Evolutionary conservation across 2,888 invertebrate species (phyloP).

Genomic region (Epinotia demarniana): DNA sequence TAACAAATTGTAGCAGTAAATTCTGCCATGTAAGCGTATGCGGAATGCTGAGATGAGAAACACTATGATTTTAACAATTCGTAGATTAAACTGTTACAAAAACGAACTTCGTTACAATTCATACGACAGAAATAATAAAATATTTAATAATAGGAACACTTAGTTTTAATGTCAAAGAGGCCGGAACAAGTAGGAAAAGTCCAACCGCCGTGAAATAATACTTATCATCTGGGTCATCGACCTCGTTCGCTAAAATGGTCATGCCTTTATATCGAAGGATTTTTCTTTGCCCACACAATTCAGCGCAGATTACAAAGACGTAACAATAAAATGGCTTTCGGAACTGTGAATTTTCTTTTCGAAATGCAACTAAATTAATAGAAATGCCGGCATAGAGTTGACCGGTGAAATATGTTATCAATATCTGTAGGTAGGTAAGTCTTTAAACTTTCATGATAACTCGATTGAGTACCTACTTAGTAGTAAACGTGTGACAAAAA

Average conservation of each 20-base stretch:
- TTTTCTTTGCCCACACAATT: conserved; percentile 24
- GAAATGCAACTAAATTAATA: too few relatives aligned
- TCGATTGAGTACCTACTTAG: neutral
- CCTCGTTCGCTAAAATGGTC: conserved; percentile 34
- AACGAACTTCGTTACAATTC: neutral
- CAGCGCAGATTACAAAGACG: conserved; percentile 1
- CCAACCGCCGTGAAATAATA: conserved; percentile 12
- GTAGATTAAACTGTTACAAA: neutral
- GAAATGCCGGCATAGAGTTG: too few relatives aligned
- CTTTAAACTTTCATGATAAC: too few relatives aligned
- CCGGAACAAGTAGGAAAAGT: conserved; percentile 19
- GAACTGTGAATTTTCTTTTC: neutral
- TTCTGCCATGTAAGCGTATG: neutral
- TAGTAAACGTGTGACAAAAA: too few relatives aligned
- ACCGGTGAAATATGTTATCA: too few relatives aligned
- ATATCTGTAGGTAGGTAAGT: too few relatives aligned
- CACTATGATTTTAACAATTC: neutral
- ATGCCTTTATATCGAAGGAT: conserved; percentile 24
- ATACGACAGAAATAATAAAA: neutral
- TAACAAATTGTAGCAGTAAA: neutral
- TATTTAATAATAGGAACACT: neutral
- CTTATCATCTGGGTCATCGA: conserved; percentile 39
- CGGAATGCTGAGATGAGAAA: neutral
- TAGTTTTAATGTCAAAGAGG: neutral
- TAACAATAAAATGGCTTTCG: neutral